Evolutionary conservation across 2,888 invertebrate genomes (phyloP).

Genomic region (Diachrysia chrysitis): DNA sequence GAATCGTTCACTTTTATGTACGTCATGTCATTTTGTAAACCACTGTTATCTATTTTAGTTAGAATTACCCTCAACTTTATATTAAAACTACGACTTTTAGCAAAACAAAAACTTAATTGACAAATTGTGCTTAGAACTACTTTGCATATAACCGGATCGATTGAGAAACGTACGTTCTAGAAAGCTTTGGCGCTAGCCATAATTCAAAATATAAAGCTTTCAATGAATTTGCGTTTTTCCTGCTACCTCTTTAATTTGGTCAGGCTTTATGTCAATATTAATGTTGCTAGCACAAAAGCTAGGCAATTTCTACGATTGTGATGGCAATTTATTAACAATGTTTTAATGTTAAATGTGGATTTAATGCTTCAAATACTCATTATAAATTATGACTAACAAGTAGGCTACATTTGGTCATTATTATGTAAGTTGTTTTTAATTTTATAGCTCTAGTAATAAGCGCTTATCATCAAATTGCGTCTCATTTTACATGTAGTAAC

Average conservation of each 20-base stretch:
- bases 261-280: constrained; percentile 45
- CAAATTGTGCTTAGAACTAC: constrained; percentile 38
- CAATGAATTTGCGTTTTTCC: background rate
- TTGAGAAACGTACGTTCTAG: constrained; percentile 3
- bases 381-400: too few species aligned
- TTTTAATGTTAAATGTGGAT: too few species aligned
- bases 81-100: constrained; percentile 42
- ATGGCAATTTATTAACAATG: background rate
- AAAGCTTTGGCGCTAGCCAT: constrained; percentile 39
- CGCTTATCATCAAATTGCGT: background rate
- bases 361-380: too few species aligned
- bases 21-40: constrained; percentile 64
- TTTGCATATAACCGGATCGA: constrained; percentile 24
- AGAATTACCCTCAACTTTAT: constrained; percentile 68
- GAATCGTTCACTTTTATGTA: constrained; percentile 43
- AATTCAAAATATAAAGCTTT: background rate
- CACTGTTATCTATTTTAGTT: constrained; percentile 45
- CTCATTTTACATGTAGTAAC: background rate
- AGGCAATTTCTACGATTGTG: background rate
- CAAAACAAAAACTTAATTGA: constrained; percentile 44
- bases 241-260: constrained; percentile 23
- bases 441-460: too few species aligned
- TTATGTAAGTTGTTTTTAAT: too few species aligned
- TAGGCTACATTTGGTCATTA: too few species aligned
- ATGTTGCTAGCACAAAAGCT: constrained; percentile 20